Percentiles rank a stretch among this genome's conserved stretches.
phyloP scores from a whole-genome alignment of 2,797 vertebrate species.

The Acanthiza pusilla region DNA sequence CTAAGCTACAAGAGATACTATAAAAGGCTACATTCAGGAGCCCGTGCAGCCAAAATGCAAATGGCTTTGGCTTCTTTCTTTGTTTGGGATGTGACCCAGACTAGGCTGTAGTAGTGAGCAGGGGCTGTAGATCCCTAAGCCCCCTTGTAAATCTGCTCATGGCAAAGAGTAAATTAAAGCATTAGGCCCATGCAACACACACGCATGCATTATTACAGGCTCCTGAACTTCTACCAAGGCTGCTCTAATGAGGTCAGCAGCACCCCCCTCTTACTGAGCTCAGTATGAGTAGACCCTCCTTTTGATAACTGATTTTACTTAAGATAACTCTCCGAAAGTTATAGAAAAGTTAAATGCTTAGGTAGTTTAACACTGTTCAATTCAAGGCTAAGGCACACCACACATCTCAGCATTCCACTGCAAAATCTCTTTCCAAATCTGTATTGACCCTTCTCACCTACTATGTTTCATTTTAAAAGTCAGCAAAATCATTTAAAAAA shows the following conservation, averaged over 20 bases:
- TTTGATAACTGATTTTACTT: not conserved
- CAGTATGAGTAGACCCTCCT: not conserved
- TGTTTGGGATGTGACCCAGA: not conserved
- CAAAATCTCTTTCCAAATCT: not conserved
- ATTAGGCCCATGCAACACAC: not conserved
- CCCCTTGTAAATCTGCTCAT: not conserved
- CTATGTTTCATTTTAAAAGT: not conserved
- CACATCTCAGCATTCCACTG: not conserved
- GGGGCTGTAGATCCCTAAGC: not conserved
- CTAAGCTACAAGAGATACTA: not conserved
- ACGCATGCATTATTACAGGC: not conserved
- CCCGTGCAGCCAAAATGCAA: not conserved
- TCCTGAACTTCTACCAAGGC: not conserved
- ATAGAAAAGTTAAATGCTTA: not conserved
- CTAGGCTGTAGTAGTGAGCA: not conserved
- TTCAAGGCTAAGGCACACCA: not conserved
- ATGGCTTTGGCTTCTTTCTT: not conserved
- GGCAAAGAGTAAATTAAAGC: not conserved
- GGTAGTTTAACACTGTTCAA: not conserved
- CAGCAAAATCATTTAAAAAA: slow-evolving; percentile 8
- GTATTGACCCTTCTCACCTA: not conserved
- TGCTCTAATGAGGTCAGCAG: not conserved
- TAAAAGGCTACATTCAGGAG: not conserved
- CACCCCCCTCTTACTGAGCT: not conserved
- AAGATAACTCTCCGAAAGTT: not conserved